phyloP scores from a whole-genome alignment of 2,113 vertebrate species.

The Anseranas semipalmata region DNA sequence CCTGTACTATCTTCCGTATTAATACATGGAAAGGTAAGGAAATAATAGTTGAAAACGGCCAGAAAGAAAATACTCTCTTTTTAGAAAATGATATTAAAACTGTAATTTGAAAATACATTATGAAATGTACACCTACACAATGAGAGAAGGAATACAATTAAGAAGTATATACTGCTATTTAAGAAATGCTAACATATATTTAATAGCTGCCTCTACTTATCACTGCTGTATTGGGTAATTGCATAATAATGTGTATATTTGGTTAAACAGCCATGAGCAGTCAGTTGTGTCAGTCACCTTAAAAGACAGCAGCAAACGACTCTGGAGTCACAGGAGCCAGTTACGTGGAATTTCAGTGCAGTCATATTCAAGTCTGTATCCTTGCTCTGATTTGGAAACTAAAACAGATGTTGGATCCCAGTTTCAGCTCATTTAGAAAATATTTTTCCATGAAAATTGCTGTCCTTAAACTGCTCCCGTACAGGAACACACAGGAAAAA shows the following conservation, averaged over 20 bases:
- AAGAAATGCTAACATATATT: not conserved
- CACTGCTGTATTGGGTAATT: not conserved
- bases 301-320: not conserved
- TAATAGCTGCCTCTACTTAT: not conserved
- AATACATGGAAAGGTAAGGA: not conserved
- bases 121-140: not conserved
- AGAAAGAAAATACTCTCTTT: not conserved
- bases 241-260: not conserved
- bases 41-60: not conserved
- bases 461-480: not conserved
- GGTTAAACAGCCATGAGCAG: not conserved
- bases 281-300: not conserved
- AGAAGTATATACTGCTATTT: not conserved
- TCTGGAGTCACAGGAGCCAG: not conserved
- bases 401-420: not conserved
- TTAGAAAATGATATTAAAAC: not conserved
- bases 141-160: not conserved
- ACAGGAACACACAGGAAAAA: not conserved
- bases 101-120: not conserved
- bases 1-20: rapidly evolving
- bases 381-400: not conserved
- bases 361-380: not conserved
- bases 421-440: not conserved
- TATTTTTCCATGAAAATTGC: not conserved
- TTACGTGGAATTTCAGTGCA: not conserved